Evolutionary conservation across 1,140 invertebrate genomes (phyloP).

Genomic region (Oryzaephilus surinamensis): DNA sequence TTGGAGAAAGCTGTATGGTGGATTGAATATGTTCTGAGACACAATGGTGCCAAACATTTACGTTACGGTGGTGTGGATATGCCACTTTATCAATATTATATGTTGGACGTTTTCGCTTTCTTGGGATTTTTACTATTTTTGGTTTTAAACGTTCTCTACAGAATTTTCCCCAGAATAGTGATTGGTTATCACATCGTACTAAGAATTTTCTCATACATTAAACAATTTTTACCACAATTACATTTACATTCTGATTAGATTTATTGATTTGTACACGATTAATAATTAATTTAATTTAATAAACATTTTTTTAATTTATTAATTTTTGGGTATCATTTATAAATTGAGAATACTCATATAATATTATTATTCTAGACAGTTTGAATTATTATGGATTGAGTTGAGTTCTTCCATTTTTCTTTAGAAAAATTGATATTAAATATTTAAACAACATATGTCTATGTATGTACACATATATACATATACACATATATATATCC

Average conservation of each 20-base stretch:
- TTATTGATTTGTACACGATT: neutral
- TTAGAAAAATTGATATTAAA: no score
- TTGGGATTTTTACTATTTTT: neutral
- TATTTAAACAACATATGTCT: no score
- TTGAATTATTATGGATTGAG: no score
- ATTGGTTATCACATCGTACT: neutral
- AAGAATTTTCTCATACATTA: conserved; percentile 5
- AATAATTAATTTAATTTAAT: neutral
- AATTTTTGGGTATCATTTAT: no score
- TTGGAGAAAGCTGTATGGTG: conserved; percentile 41
- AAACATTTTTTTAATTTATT: no score
- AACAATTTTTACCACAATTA: no score
- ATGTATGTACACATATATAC: no score
- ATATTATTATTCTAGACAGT: no score
- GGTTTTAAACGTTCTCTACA: neutral
- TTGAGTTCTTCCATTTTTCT: no score
- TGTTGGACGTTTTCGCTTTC: conserved; percentile 21
- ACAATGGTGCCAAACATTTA: conserved; percentile 40
- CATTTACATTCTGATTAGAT: neutral
- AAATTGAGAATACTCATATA: no score
- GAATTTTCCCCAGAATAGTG: no score
- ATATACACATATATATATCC: no score
- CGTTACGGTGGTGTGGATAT: conserved; percentile 30
- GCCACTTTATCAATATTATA: conserved; percentile 27
- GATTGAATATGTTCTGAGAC: conserved; percentile 45